Evolutionary conservation across 2,113 vertebrate genomes (phyloP).

Genomic region (Cercocebus atys): DNA sequence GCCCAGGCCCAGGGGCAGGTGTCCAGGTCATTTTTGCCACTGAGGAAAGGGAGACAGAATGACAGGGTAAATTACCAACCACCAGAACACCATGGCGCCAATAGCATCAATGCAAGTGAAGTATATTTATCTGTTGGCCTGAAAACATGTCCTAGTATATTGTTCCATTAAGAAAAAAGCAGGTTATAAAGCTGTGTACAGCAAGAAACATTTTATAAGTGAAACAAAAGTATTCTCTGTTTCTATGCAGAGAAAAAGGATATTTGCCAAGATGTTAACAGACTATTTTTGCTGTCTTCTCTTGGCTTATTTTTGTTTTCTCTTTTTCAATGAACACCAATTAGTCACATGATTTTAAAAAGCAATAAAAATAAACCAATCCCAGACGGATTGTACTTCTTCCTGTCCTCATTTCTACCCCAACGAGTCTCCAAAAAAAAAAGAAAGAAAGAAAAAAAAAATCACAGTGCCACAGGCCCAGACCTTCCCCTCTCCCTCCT

Average conservation of each 20-base stretch:
- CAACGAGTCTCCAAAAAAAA: neutral
- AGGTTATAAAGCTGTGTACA: conserved; percentile 5
- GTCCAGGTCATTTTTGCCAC: neutral
- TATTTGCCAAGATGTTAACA: conserved; percentile 50
- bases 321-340: conserved; percentile 30
- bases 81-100: neutral
- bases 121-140: neutral
- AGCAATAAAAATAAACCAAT: conserved; percentile 54
- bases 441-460: neutral
- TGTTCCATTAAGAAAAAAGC: neutral
- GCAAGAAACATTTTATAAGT: conserved; percentile 34
- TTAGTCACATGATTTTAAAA: conserved; percentile 56
- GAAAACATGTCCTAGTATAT: neutral
- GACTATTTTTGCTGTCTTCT: conserved; percentile 58
- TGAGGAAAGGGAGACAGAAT: neutral
- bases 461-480: neutral
- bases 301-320: conserved; percentile 43
- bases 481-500: neutral
- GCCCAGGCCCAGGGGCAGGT: neutral
- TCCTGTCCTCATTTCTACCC: neutral
- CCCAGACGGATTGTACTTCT: conserved; percentile 6
- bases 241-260: conserved; percentile 29
- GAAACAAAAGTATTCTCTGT: conserved; percentile 35
- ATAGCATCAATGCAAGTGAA: neutral
- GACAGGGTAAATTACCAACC: neutral